Percentiles rank a stretch among this genome's conserved stretches.
These are phyloP conservation scores for Frankliniella fusca DNA, from an alignment of 2,888 invertebrate species.

Conservation along the genomic window DNA sequence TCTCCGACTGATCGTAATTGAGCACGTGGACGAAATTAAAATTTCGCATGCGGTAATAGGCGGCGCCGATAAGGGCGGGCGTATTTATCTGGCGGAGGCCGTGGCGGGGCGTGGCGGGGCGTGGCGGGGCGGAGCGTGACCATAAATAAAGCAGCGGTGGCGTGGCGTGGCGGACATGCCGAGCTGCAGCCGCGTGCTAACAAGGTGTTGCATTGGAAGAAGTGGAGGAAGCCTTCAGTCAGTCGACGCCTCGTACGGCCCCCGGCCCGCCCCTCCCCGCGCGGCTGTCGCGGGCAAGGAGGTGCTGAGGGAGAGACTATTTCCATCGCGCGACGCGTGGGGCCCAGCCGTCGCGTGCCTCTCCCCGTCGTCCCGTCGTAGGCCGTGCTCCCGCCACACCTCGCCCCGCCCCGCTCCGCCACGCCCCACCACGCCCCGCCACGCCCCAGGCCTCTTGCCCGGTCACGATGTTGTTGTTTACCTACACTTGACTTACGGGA, in stretches of 20 bases:
- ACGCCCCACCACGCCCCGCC: neutral
- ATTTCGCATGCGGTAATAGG: slow-evolving; percentile 12
- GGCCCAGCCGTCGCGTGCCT: too few relatives aligned
- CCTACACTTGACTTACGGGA: too few relatives aligned
- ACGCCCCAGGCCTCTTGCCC: neutral
- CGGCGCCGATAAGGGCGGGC: neutral
- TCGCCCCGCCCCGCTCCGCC: neutral
- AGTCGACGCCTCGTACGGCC: too few relatives aligned
- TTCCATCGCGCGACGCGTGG: too few relatives aligned
- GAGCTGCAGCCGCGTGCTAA: neutral
- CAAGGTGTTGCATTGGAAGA: neutral
- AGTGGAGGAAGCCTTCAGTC: too few relatives aligned
- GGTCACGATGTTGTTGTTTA: neutral
- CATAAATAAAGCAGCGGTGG: too few relatives aligned
- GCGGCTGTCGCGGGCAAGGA: too few relatives aligned
- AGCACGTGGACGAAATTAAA: slow-evolving; percentile 15
- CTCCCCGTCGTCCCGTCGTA: too few relatives aligned
- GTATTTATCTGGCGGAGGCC: neutral
- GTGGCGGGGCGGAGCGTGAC: neutral
- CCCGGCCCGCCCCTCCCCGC: too few relatives aligned
- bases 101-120: neutral
- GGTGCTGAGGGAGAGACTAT: too few relatives aligned
- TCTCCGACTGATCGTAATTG: neutral
- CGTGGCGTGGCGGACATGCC: neutral
- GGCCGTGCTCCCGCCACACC: too few relatives aligned